Base-by-base conservation (phyloP, 2,888 invertebrate genomes). In the Megalurothrips usitatus region DNA sequence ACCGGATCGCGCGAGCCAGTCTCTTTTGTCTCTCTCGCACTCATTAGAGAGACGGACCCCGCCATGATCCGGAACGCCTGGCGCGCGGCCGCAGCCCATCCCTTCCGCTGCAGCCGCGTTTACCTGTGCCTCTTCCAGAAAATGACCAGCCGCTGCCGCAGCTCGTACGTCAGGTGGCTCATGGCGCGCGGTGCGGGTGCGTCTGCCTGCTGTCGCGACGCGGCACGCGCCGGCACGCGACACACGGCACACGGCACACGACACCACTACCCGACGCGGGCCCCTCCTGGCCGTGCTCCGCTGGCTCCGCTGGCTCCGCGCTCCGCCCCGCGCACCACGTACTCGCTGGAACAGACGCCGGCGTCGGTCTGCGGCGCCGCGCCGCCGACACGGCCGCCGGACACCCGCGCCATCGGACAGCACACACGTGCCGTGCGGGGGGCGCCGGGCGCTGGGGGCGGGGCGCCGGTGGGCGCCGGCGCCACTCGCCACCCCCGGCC, bases 71-170 rank as follows among this genome's bases (percentile, higher is more conserved):
- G n/a, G n/a, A n/a, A n/a, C n/a, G n/a, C n/a, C n/a, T n/a, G n/a
- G n/a, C n/a, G n/a, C n/a, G n/a, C n/a, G n/a, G n/a, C n/a, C n/a
- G n/a, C n/a, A n/a, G n/a, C n/a, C n/a, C n/a, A n/a, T n/a, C n/a
- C n/a, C n/a, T n/a, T n/a, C n/a, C n/a, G n/a, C n/a, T n/a, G n/a
- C n/a, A n/a, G n/a, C 34, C 34, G 34, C 34, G 10, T 1, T 75
- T 75, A 75, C 68, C 68, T 75, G 68, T 75, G 68, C 68, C 68
- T 75, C 68, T 75, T 75, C 68, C 68, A 75, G 68, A 75, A 75
- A 23, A 75, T 26, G 68, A 75, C 68, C 23, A 75, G 68, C 11
- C 68, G 9, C 68, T 75, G 68, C 23, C 68, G 68, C 68, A 75
- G 68, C 68, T 75, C 68, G 68, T 26, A 75, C 23, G 23, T 75